A percentile compares a stretch with the other conserved stretches of the same genome.
These are phyloP conservation scores for Scomber japonicus DNA, from an alignment of 2,113 vertebrate genomes.

Conservation along the genomic window DNA sequence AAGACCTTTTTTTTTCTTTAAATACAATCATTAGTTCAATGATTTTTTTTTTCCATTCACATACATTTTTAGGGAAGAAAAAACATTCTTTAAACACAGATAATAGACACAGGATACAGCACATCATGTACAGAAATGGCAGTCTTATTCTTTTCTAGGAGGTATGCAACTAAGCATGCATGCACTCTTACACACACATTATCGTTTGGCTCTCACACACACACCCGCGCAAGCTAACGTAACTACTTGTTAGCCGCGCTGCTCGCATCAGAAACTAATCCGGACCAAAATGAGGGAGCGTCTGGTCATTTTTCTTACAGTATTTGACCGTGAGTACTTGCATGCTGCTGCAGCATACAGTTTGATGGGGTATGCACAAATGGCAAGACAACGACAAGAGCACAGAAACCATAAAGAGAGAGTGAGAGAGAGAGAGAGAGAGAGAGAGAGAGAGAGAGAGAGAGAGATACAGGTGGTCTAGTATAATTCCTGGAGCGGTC, in stretches of 20 bases:
- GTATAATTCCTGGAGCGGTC: conserved; percentile 60
- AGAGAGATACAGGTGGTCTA: conserved; percentile 35
- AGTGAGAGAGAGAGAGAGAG: no score
- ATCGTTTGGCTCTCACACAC: neutral
- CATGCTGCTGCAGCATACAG: conserved; percentile 26
- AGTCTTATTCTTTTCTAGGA: conserved; percentile 37
- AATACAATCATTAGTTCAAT: conserved; percentile 76
- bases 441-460: conserved; percentile 39
- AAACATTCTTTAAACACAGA: conserved; percentile 54
- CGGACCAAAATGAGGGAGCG: neutral
- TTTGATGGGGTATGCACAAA: conserved; percentile 37
- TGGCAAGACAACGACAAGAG: conserved; percentile 33
- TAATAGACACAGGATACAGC: conserved; percentile 44
- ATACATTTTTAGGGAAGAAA: conserved; percentile 45
- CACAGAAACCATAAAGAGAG: conserved; percentile 38
- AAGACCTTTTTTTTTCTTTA: conserved; percentile 44
- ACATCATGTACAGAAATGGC: conserved; percentile 43
- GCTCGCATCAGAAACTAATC: no score
- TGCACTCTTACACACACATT: conserved; percentile 35
- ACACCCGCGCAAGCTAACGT: neutral
- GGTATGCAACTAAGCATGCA: conserved; percentile 49
- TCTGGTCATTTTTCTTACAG: conserved; percentile 8
- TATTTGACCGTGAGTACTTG: conserved; percentile 1
- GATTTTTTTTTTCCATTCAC: conserved; percentile 68
- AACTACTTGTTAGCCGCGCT: no score